Base-by-base conservation (phyloP, 1,140 invertebrate genomes). In the Drosophila navojoa region DNA sequence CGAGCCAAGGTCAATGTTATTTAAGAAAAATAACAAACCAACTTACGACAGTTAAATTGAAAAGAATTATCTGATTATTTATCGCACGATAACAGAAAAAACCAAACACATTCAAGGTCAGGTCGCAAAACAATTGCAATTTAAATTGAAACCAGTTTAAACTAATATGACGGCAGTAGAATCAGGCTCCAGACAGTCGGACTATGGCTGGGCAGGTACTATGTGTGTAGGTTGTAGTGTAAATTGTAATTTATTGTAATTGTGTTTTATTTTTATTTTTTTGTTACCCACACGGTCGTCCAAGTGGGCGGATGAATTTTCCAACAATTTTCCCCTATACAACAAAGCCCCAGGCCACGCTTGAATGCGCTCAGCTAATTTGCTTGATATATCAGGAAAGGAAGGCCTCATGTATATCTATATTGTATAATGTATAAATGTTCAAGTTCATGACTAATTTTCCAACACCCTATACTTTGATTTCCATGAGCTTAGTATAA, bases 101-200 rank as follows among this genome's bases (percentile, higher is more conserved):
- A 29, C 5, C 27, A 35, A 35, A 7, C 35, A 11, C 58, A 58
- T 11, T 35, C 59, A 75, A 75, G 71, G 71, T 58, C 59, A 55
- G 11, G 19, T 5, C 29, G 32, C 25, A 38, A 70, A 47, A 69
- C 27, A 49, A 42, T 68, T 55, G 59, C 32, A 61, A 27, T 10
- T 49, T 27, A 16, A 59, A 75, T 63, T 63, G 49, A 76, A 72
- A 72, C 60, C 68, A 72, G 67, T 66, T 73, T 47, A 50, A 59
- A 59, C 54, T 52, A 16, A 53, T 16, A 64, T n/a, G 45, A 15
- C 11, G 35, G 7, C 42, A 45, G 16, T 45, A 45, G 19, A 15
- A 45, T 45, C 15, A 16, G 49, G 49, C 35, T 16, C 15, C 38
- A 42, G 25, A 5, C 32, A 15, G 40, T 35, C 6, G 53, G 19